Base-by-base conservation (phyloP, 2,113 vertebrate genomes). In the Pyrgilauda ruficollis region DNA sequence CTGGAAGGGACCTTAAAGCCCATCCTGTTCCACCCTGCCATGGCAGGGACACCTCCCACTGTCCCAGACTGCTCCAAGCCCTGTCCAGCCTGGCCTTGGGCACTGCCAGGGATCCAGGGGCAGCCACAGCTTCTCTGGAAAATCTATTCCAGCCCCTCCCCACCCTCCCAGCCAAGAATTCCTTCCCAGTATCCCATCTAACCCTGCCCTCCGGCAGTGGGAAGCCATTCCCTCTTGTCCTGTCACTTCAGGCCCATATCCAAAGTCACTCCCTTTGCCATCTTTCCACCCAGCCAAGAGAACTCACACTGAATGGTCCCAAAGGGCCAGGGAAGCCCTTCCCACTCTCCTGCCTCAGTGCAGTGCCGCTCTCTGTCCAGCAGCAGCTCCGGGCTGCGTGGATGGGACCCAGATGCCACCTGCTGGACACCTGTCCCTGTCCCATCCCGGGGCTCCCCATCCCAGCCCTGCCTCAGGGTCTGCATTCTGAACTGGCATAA, bases 381-480 rank as follows among this genome's bases (percentile, higher is more conserved):
- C 56, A 37, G 78, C 87, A 64, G 83, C 67, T 31, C 31, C 0
- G 0, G 23, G 61, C 43, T 2, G 4, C 5, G 1, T 0, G 21
- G 72, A n/a, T n/a, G 68, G 80, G 55, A 27, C 46, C 59, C 62
- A 63, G 95, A 41, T 91, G 94, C 95, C 95, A 89, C 28, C 91
- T 97, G 81, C 94, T 91, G 95, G 95, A 26, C 84, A 79, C 82
- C 56, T 19, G 31, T 49, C 31, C 31, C 7, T 12, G 52, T 39
- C 33, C 4, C 24, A 13, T 4, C 30, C 18, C 31, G 7, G 14
- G 43, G n/a, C n/a, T 47, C 47, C 55, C 20, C 58, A 12, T 7
- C 10, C 61, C 70, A 62, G 47, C 63, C 70, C 41, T 35, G 70
- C 69, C 62, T 35, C 6, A 0, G 46, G 31, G 4, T 5, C 80